phyloP scores from a whole-genome alignment of 2,888 invertebrate genomes.

The Eupithecia subfuscata region DNA sequence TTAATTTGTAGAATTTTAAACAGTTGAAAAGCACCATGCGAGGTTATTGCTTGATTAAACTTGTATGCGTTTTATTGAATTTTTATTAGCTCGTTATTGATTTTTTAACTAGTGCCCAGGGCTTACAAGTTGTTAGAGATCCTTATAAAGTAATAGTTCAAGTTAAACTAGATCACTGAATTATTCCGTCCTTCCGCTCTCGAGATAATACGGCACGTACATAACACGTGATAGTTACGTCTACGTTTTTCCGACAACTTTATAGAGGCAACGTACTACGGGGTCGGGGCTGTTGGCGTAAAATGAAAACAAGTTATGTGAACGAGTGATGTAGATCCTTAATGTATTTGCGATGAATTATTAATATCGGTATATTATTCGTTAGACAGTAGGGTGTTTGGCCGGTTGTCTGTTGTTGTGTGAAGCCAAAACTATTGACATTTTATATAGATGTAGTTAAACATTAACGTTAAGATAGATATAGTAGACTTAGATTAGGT shows the following conservation, averaged over 20 bases:
- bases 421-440: not conserved
- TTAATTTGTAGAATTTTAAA: too few relatives aligned
- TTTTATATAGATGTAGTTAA: not conserved
- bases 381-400: not conserved
- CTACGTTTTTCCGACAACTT: constrained; percentile 20
- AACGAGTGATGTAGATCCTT: not conserved
- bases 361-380: not conserved
- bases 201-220: constrained; percentile 22
- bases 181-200: constrained; percentile 7
- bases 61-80: too few relatives aligned
- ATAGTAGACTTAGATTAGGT: too few relatives aligned
- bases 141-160: not conserved
- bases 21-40: too few relatives aligned
- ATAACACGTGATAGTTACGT: constrained; percentile 23
- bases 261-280: constrained; percentile 20
- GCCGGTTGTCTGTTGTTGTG: not conserved
- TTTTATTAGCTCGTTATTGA: not conserved
- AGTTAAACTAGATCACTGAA: not conserved
- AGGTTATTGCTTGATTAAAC: too few relatives aligned
- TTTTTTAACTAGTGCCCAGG: not conserved
- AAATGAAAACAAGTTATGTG: not conserved
- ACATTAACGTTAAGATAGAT: too few relatives aligned
- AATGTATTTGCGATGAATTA: not conserved
- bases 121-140: not conserved
- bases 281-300: constrained; percentile 5